Percentiles rank a stretch among this genome's conserved stretches.
These are phyloP conservation scores for Pollachius pollachius DNA, from an alignment of 2,113 vertebrate species.

Conservation along the genomic window DNA sequence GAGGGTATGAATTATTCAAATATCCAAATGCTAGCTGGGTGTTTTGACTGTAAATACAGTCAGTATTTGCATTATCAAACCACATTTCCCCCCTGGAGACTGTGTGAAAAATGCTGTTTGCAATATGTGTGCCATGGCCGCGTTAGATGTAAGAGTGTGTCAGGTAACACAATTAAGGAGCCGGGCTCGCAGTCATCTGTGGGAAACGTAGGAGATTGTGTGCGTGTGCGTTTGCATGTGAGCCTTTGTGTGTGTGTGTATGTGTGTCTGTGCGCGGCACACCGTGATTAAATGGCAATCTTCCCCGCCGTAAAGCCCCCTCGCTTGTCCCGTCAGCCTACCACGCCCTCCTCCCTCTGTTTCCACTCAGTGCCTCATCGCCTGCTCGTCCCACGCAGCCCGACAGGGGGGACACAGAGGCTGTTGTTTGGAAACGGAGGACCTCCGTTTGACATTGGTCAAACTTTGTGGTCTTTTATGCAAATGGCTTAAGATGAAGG, in stretches of 20 bases:
- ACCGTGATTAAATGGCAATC: no score
- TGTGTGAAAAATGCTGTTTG: neutral
- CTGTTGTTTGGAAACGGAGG: neutral
- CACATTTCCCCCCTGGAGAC: slow-evolving; percentile 6
- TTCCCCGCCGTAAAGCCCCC: no score
- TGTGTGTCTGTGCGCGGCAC: neutral
- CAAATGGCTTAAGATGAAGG: slow-evolving; percentile 57
- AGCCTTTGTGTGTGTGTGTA: neutral
- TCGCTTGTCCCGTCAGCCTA: neutral
- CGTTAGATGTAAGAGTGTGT: no score
- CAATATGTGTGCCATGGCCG: no score
- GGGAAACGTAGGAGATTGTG: no score
- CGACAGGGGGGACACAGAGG: slow-evolving; percentile 24
- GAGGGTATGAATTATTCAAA: slow-evolving; percentile 60
- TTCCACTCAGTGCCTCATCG: slow-evolving; percentile 17
- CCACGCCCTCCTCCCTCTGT: slow-evolving; percentile 15
- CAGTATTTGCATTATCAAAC: slow-evolving; percentile 28
- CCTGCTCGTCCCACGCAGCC: slow-evolving; percentile 25
- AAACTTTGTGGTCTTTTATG: slow-evolving; percentile 67
- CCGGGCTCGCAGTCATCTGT: no score
- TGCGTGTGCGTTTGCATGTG: no score
- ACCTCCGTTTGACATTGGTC: slow-evolving; percentile 65
- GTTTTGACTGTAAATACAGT: slow-evolving; percentile 20
- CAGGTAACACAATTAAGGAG: no score
- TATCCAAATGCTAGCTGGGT: slow-evolving; percentile 40